Base-by-base conservation (phyloP, 23 tunicate species). In the Botrylloides violaceus region DNA sequence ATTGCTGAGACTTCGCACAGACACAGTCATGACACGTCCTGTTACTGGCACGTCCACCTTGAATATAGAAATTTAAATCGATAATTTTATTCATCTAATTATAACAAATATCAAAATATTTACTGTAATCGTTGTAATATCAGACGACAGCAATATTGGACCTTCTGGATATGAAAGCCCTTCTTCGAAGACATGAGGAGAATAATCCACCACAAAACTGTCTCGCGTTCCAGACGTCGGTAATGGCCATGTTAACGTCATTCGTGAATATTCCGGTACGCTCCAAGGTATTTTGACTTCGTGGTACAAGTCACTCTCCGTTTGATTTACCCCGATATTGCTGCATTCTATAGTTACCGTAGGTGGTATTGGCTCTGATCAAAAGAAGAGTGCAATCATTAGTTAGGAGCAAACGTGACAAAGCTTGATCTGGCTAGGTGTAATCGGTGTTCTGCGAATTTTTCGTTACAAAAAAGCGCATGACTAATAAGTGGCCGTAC, bases 181-280 rank as follows among this genome's bases (percentile, higher is more conserved):
- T 4, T 73, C 38, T 48, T 87, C 81, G 34, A 80, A 87, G n/a
- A 47, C 81, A 57, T 72, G 80, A 1, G 95, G 95, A 28, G 95
- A 87, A 58, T 80, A 87, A 71, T 87, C 82, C n/a, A 87, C 47
- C 32, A 80, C 79, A 70, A 87, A 87, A 24, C 78, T 80, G 50
- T 87, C 86, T 85, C 95, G 80, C n/a, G 24, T 25, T 50, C 95
- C 95, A 29, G 61, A 21, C n/a, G 32, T 71, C 21, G 95, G 95
- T 2, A 79, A 71, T 4, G 79, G 7, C 95, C 95, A 87, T 20
- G 65, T 2, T 56, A 75, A 15, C 2, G 80, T 2, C 24, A 76
- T 66, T n/a, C 32, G 21, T 34, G 80, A 75, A 66, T 25, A 29
- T 21, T 61, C 29, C 26, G 59, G n/a, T 22, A 76, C 29, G 2